These are phyloP conservation scores for Capra hircus DNA, from an alignment of 2,113 vertebrate species.

Conservation along the genomic window DNA sequence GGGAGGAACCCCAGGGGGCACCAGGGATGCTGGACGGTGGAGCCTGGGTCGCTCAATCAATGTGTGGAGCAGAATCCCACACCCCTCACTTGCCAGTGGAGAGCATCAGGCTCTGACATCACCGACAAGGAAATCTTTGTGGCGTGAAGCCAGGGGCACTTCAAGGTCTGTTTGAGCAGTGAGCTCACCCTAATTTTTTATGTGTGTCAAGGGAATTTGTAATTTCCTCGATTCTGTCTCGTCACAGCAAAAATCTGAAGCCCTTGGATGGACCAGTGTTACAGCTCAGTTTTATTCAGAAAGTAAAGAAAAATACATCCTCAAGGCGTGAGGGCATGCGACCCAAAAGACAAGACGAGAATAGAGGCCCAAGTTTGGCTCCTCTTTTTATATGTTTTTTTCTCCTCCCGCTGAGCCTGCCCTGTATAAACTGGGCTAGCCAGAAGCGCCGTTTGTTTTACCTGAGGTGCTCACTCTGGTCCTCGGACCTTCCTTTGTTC, in stretches of 20 bases:
- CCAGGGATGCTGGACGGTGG: neutral
- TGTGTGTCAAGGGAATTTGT: neutral
- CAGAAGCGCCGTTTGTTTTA: neutral
- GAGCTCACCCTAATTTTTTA: neutral
- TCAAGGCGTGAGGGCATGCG: neutral
- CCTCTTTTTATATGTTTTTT: neutral
- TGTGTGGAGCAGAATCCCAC: too few species aligned
- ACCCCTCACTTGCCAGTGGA: too few species aligned
- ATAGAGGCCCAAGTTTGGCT: neutral
- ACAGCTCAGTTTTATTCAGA: neutral
- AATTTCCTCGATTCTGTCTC: neutral
- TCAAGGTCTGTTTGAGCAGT: too few species aligned
- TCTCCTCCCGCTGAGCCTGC: neutral
- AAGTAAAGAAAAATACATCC: neutral
- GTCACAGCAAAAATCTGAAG: neutral
- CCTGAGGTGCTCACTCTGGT: neutral
- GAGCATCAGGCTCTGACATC: neutral
- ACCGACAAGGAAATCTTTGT: too few species aligned
- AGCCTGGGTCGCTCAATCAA: neutral
- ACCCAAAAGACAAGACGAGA: neutral
- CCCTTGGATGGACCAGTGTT: neutral
- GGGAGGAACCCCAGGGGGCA: neutral
- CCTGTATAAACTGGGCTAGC: neutral
- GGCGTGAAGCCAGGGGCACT: neutral
- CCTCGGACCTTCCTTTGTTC: neutral